Conservation (phyloP, 2,888 invertebrate genomes). For the Mesorhabditis sp. region DNA sequence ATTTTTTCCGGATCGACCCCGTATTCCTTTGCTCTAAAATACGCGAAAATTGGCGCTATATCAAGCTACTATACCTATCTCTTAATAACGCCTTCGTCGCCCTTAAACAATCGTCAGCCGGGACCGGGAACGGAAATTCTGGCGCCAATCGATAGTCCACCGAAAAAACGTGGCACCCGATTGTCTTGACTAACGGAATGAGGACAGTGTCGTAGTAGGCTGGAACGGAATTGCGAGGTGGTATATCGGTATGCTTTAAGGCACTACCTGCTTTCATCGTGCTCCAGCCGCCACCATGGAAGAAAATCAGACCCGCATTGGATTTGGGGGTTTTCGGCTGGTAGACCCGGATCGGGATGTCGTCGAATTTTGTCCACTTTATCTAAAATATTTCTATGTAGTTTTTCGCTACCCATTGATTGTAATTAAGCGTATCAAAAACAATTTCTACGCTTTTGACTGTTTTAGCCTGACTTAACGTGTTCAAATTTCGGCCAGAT, state of each 20-base stretch:
- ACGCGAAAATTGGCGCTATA: neutral
- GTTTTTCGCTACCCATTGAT: neutral
- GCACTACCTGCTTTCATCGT: conserved; percentile 39
- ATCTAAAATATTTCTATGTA: conserved; percentile 14
- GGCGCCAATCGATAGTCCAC: conserved; percentile 58
- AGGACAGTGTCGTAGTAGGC: conserved; percentile 47
- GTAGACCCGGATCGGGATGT: conserved; percentile 47
- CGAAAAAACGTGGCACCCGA: conserved; percentile 39
- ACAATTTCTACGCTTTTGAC: conserved; percentile 31
- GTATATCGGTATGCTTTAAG: neutral
- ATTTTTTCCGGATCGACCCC: conserved; percentile 46
- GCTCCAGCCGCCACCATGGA: conserved; percentile 54
- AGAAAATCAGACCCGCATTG: conserved; percentile 41
- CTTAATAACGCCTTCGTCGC: conserved; percentile 32
- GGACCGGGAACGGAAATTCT: conserved; percentile 59
- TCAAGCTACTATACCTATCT: conserved; percentile 4
- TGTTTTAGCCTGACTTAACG: conserved; percentile 13
- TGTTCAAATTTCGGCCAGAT: too few relatives aligned
- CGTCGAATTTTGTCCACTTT: conserved; percentile 26
- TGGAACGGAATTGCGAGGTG: conserved; percentile 18
- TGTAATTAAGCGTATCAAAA: neutral
- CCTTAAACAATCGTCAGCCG: conserved; percentile 59
- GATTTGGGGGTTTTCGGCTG: conserved; percentile 23
- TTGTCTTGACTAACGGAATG: conserved; percentile 30
- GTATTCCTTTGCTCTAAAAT: conserved; percentile 28